phyloP scores from a whole-genome alignment of 2,797 vertebrate genomes.

The Siniperca undulata region DNA sequence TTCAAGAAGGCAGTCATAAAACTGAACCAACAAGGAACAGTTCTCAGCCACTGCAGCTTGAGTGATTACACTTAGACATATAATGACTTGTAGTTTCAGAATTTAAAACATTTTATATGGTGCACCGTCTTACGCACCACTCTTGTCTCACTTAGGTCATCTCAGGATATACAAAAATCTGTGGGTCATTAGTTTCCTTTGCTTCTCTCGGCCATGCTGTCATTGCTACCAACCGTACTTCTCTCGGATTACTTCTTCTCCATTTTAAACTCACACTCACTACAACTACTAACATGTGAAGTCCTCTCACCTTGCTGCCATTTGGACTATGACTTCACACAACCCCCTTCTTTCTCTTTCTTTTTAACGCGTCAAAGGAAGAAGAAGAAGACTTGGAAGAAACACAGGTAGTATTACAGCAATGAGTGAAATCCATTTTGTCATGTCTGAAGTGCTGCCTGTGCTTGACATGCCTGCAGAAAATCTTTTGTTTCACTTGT shows the following conservation, averaged over 20 bases:
- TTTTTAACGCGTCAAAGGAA: constrained; percentile 47
- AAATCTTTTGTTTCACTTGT: background rate
- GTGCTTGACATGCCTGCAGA: constrained; percentile 36
- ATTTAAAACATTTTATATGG: constrained; percentile 8
- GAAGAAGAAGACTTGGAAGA: constrained; percentile 73
- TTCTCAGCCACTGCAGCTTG: constrained; percentile 4
- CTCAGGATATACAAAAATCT: constrained; percentile 9
- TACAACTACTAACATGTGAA: constrained; percentile 50
- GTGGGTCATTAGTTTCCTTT: constrained; percentile 13
- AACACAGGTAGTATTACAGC: constrained; percentile 67
- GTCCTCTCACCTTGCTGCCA: constrained; percentile 32
- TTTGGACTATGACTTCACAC: constrained; percentile 45
- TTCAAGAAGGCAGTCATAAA: constrained; percentile 20
- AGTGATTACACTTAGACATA: constrained; percentile 15
- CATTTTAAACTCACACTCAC: constrained; percentile 51
- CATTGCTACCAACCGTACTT: background rate
- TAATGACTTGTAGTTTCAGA: constrained; percentile 7
- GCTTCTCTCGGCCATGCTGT: constrained; percentile 7
- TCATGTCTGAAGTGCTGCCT: constrained; percentile 25
- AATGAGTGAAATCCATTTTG: constrained; percentile 2
- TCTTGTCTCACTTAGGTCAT: constrained; percentile 16
- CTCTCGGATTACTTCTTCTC: constrained; percentile 33
- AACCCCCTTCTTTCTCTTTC: constrained; percentile 43
- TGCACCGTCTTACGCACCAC: constrained; percentile 35
- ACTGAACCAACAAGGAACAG: constrained; percentile 19